A percentile compares a stretch with the other conserved stretches of the same genome.
phyloP scores from a whole-genome alignment of 2,888 invertebrate species.

The Nemoura dubitans region DNA sequence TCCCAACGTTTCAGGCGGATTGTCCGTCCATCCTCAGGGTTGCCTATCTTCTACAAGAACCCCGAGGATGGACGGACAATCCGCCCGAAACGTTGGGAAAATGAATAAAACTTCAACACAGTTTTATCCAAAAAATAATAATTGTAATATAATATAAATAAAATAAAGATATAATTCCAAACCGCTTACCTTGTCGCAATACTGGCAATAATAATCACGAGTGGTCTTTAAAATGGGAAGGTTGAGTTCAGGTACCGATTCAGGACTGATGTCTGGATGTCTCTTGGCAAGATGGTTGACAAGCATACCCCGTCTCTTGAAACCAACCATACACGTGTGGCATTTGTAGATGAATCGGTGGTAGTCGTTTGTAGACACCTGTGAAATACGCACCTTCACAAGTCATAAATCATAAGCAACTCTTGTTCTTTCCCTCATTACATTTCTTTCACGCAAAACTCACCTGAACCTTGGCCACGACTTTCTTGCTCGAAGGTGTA shows the following conservation, averaged over 20 bases:
- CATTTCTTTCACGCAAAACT: not conserved
- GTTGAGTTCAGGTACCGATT: slow-evolving; percentile 76
- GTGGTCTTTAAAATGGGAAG: slow-evolving; percentile 80
- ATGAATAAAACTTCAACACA: too few species aligned
- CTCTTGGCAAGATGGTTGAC: slow-evolving; percentile 86
- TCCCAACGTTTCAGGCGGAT: too few species aligned
- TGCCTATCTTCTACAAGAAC: too few species aligned
- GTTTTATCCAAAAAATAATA: too few species aligned
- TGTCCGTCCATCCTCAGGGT: too few species aligned
- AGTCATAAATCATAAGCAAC: not conserved
- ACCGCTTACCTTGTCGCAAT: slow-evolving; percentile 74
- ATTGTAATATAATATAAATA: too few species aligned
- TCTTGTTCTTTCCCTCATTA: too few species aligned
- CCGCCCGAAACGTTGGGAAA: too few species aligned
- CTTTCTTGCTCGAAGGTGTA: slow-evolving; percentile 61
- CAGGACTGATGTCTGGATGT: slow-evolving; percentile 72
- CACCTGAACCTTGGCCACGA: slow-evolving; percentile 65
- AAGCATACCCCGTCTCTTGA: slow-evolving; percentile 85
- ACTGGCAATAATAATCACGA: slow-evolving; percentile 83
- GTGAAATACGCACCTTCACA: slow-evolving; percentile 52
- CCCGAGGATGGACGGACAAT: too few species aligned
- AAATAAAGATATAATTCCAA: not conserved
- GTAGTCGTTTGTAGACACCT: slow-evolving; percentile 70
- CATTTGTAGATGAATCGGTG: slow-evolving; percentile 80
- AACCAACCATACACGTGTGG: slow-evolving; percentile 76